Conservation (phyloP, 2,113 vertebrate genomes). For the Scomber japonicus region DNA sequence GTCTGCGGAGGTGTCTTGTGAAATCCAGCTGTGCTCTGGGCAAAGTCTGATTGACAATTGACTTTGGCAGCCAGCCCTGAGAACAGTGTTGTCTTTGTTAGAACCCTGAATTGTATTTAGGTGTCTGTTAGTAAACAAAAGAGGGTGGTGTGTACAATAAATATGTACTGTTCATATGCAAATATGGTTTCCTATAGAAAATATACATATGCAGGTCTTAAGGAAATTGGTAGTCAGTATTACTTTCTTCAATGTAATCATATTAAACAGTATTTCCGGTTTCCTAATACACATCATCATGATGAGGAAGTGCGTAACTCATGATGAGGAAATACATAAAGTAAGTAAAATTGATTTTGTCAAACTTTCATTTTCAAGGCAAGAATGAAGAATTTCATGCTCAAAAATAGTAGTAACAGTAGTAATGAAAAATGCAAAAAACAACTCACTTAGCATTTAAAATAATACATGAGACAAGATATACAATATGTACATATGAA, state of each 20-base stretch:
- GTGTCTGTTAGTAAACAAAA: not conserved
- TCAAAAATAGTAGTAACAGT: too few species aligned
- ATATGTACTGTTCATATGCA: not conserved
- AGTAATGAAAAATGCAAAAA: too few species aligned
- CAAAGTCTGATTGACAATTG: constrained; percentile 82
- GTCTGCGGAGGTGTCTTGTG: constrained; percentile 79
- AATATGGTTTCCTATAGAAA: not conserved
- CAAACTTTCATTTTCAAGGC: too few species aligned
- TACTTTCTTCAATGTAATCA: not conserved
- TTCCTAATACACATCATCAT: not conserved
- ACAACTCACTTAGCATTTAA: too few species aligned
- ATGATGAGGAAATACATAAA: too few species aligned
- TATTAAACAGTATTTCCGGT: not conserved
- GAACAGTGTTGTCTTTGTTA: constrained; percentile 22
- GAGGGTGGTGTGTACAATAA: not conserved
- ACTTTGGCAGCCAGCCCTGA: constrained; percentile 88
- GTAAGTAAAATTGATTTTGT: too few species aligned
- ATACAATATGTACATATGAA: too few species aligned
- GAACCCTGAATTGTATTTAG: not conserved
- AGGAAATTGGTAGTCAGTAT: not conserved
- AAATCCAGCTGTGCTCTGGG: constrained; percentile 85
- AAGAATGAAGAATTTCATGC: too few species aligned
- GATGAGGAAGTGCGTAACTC: too few species aligned
- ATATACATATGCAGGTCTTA: not conserved
- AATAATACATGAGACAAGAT: too few species aligned